These are phyloP conservation scores for Oncorhynchus nerka DNA, from an alignment of 2,113 vertebrate genomes.

Conservation along the genomic window DNA sequence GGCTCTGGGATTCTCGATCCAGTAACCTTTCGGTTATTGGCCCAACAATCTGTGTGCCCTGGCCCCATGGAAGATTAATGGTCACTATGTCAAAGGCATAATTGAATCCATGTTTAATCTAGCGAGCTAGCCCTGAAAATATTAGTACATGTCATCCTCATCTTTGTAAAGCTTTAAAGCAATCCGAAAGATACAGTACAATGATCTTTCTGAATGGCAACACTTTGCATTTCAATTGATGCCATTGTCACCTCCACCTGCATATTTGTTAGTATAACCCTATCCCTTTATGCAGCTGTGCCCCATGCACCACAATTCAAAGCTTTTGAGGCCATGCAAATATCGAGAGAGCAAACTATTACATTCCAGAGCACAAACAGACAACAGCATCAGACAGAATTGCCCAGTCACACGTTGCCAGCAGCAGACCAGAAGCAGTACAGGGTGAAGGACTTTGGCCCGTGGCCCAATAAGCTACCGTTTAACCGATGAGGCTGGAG, in stretches of 20 bases:
- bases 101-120: constrained; percentile 69
- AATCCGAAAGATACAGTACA: not conserved
- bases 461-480: constrained; percentile 59
- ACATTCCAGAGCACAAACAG: not conserved
- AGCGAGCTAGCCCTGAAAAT: constrained; percentile 40
- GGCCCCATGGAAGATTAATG: constrained; percentile 60
- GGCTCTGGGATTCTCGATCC: too few relatives aligned
- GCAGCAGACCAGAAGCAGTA: constrained; percentile 39
- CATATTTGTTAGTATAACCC: constrained; percentile 25
- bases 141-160: constrained; percentile 17
- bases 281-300: not conserved
- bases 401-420: constrained; percentile 40
- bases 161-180: not conserved
- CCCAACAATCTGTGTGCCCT: constrained; percentile 55
- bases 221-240: constrained; percentile 5
- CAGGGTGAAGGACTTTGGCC: constrained; percentile 48
- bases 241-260: not conserved
- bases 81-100: constrained; percentile 54
- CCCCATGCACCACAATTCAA: too few relatives aligned
- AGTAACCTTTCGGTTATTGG: too few relatives aligned
- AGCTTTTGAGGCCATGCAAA: too few relatives aligned
- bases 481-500: constrained; percentile 67
- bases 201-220: not conserved
- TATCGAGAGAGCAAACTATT: not conserved
- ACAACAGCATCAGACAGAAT: not conserved